These are phyloP conservation scores for Drosophila teissieri DNA, from an alignment of 1,140 invertebrate species.

Conservation along the genomic window DNA sequence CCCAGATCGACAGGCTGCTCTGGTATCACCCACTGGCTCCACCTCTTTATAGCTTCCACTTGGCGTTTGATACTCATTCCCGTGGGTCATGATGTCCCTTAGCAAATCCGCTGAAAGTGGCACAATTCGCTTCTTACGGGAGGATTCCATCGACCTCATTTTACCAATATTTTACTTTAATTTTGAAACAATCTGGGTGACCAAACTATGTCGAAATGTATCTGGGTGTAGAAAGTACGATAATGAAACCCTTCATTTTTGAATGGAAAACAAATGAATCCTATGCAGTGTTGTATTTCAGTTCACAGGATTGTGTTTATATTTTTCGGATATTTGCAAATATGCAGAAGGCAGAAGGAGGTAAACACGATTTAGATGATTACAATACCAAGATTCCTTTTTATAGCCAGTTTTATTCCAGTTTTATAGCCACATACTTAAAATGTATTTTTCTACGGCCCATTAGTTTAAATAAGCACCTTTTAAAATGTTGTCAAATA, in stretches of 20 bases:
- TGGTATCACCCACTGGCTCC: slow-evolving; percentile 11
- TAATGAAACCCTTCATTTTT: background rate
- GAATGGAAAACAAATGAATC: background rate
- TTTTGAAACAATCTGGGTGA: background rate
- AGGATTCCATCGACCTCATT: slow-evolving; percentile 22
- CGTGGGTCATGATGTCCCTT: slow-evolving; percentile 23
- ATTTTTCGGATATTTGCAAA: background rate
- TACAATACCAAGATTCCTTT: too few relatives aligned
- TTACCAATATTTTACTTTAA: background rate
- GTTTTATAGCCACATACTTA: too few relatives aligned
- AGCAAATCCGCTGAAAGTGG: slow-evolving; percentile 23
- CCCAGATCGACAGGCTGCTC: too few relatives aligned
- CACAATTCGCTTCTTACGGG: background rate
- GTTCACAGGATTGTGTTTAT: background rate
- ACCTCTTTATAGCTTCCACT: too few relatives aligned
- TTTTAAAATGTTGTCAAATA: slow-evolving; percentile 2
- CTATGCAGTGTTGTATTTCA: background rate
- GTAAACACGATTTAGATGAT: background rate
- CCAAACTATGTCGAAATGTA: background rate
- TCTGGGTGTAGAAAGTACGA: background rate
- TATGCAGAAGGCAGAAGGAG: background rate
- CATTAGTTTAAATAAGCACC: background rate
- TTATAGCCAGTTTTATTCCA: too few relatives aligned
- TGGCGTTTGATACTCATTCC: background rate
- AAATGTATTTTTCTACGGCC: too few relatives aligned